Conservation (phyloP, 2,888 invertebrate species). For the Periphyllus acericola region DNA sequence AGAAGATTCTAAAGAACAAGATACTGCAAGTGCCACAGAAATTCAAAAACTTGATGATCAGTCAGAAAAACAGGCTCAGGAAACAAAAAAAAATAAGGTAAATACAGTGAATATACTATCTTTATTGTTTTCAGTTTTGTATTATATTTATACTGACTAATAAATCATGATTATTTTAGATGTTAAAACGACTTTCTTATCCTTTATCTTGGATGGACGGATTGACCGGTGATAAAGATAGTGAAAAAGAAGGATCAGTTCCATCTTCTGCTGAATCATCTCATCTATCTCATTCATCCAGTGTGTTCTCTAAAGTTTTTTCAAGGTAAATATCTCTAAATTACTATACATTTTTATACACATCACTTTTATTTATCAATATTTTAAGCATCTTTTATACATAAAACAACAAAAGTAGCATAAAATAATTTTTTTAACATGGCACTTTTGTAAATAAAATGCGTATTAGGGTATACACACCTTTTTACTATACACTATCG, state of each 20-base stretch:
- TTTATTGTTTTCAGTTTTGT: neutral
- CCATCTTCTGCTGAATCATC: constrained; percentile 69
- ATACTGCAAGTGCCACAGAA: constrained; percentile 45
- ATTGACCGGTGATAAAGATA: constrained; percentile 76
- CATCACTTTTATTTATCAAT: constrained; percentile 44
- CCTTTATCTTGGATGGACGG: constrained; percentile 93
- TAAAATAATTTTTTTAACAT: constrained; percentile 42
- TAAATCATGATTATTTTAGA: constrained; percentile 70
- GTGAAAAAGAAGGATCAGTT: constrained; percentile 68
- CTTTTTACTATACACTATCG: constrained; percentile 49
- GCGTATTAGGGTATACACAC: constrained; percentile 54
- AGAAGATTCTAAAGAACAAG: constrained; percentile 70
- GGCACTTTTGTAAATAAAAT: constrained; percentile 61
- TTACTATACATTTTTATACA: neutral
- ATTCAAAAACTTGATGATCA: constrained; percentile 49
- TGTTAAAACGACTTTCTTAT: constrained; percentile 90
- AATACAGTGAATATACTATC: neutral
- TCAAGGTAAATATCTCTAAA: constrained; percentile 75
- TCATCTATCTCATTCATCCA: constrained; percentile 74
- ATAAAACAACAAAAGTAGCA: constrained; percentile 40
- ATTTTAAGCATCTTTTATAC: constrained; percentile 46
- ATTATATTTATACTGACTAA: neutral
- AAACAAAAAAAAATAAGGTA: constrained; percentile 66
- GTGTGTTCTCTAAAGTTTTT: constrained; percentile 91
- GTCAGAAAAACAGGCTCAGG: constrained; percentile 64